Percentiles rank a stretch among this genome's conserved stretches.
Conservation (phyloP, 2,797 vertebrate genomes). For the Acomys russatus region DNA sequence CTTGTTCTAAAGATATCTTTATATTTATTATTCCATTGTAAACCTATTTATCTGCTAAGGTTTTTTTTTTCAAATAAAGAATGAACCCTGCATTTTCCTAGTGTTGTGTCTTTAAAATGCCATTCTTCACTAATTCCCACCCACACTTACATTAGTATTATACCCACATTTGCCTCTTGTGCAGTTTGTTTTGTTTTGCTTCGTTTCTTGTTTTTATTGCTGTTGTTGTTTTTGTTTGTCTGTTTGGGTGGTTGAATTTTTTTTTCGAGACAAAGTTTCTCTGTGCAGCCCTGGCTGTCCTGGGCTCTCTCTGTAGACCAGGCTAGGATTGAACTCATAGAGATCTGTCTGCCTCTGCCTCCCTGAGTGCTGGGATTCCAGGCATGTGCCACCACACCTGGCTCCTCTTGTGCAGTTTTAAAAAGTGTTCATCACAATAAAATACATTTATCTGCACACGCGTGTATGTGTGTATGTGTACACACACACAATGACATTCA, state of each 20-base stretch:
- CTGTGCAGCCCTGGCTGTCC: too few species aligned
- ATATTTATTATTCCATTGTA: neutral
- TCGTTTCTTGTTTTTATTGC: too few species aligned
- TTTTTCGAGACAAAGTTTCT: too few species aligned
- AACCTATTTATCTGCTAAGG: neutral
- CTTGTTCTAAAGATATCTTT: neutral
- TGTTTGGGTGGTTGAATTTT: too few species aligned
- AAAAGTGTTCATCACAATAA: neutral
- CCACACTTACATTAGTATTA: neutral
- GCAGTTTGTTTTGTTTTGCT: too few species aligned
- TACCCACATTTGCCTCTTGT: neutral
- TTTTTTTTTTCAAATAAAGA: neutral
- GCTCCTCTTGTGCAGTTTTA: neutral
- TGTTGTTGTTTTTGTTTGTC: too few species aligned
- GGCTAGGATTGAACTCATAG: too few species aligned
- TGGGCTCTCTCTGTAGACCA: too few species aligned
- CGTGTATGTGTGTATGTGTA: neutral
- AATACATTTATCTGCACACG: neutral
- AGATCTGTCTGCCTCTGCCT: too few species aligned
- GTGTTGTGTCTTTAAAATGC: neutral
- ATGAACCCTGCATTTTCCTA: neutral
- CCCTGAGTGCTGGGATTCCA: too few species aligned
- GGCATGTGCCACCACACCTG: too few species aligned
- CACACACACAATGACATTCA: neutral
- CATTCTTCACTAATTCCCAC: neutral